These are phyloP conservation scores for Aphyosemion australe DNA, from an alignment of 2,113 vertebrate species.

Conservation along the genomic window DNA sequence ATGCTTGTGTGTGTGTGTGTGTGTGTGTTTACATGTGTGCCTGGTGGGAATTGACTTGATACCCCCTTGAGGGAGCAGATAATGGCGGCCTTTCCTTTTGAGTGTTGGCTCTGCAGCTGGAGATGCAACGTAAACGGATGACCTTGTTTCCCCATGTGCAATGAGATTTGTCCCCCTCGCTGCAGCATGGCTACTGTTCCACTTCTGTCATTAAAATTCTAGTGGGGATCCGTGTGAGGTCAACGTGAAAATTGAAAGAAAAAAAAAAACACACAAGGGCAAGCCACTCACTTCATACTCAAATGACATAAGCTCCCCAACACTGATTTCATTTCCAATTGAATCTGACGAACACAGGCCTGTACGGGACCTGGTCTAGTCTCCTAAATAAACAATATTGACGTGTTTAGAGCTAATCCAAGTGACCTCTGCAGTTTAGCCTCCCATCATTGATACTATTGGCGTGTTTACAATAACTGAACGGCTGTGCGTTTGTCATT, in stretches of 20 bases:
- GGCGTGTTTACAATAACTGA: conserved; percentile 63
- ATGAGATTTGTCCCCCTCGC: conserved; percentile 44
- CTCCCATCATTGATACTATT: conserved; percentile 64
- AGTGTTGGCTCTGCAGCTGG: conserved; percentile 52
- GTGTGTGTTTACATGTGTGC: conserved; percentile 39
- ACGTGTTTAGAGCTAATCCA: conserved; percentile 61
- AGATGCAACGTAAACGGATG: conserved; percentile 63
- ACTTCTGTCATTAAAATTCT: conserved; percentile 56
- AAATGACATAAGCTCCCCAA: conserved; percentile 62
- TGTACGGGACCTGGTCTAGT: too few relatives aligned
- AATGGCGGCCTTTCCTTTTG: conserved; percentile 61
- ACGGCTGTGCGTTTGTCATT: conserved; percentile 51
- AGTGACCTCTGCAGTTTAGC: conserved; percentile 54
- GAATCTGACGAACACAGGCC: conserved; percentile 43
- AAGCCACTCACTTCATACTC: conserved; percentile 44
- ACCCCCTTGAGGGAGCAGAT: conserved; percentile 61
- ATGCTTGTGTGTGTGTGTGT: conserved; percentile 2
- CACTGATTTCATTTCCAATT: conserved; percentile 49
- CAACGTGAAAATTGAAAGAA: conserved; percentile 43
- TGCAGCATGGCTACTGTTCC: conserved; percentile 32
- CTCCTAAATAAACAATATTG: conserved; percentile 69
- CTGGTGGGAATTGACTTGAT: conserved; percentile 60
- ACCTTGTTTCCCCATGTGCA: conserved; percentile 66
- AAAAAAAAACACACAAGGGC: conserved; percentile 42
- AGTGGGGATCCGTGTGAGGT: conserved; percentile 54